Evolutionary conservation across 2,113 vertebrate genomes (phyloP).

Genomic region (Paedocypris sp.): DNA sequence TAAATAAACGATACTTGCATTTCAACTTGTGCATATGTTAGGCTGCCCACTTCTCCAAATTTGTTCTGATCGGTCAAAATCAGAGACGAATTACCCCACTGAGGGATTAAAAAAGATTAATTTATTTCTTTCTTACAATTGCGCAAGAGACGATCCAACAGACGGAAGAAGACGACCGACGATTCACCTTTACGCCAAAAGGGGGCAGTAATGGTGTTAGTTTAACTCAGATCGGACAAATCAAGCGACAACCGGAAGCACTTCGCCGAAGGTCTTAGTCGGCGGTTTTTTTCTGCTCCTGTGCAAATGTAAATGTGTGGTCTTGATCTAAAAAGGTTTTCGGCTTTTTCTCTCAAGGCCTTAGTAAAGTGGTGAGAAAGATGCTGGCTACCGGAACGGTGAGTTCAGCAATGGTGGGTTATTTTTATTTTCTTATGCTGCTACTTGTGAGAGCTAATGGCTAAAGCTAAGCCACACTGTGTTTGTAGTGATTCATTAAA

Average conservation of each 20-base stretch:
- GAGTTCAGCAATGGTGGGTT: background rate
- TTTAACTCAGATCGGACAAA: background rate
- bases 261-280: background rate
- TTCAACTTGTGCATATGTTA: too few species aligned
- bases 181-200: background rate
- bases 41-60: too few species aligned
- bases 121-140: too few species aligned
- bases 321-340: constrained; percentile 3
- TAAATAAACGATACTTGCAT: too few species aligned
- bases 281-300: background rate
- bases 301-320: constrained; percentile 22
- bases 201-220: background rate
- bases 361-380: constrained; percentile 26
- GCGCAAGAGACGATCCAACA: too few species aligned
- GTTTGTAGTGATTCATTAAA: constrained; percentile 10
- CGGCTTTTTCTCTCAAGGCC: background rate
- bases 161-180: too few species aligned
- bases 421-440: background rate
- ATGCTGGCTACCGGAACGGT: constrained; percentile 69
- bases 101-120: too few species aligned
- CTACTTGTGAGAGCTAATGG: background rate
- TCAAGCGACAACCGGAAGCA: background rate
- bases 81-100: too few species aligned
- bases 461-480: background rate
- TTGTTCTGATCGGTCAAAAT: too few species aligned